Conservation (phyloP, 2,113 vertebrate species). For the Rana temporaria region DNA sequence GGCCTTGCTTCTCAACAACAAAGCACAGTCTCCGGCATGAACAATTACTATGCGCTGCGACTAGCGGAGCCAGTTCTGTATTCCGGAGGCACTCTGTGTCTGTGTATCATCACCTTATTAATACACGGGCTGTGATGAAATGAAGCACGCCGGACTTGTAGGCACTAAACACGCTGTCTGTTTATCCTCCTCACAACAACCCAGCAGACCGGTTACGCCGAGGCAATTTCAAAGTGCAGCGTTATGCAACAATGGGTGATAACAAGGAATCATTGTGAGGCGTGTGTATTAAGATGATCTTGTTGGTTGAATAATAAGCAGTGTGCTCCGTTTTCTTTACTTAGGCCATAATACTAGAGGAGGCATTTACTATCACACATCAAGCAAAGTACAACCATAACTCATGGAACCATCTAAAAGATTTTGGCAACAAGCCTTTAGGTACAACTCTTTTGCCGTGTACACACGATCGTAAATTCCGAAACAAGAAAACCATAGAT, state of each 20-base stretch:
- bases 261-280: neutral
- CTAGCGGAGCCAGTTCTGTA: neutral
- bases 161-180: neutral
- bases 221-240: neutral
- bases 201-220: neutral
- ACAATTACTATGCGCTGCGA: neutral
- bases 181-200: neutral
- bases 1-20: neutral
- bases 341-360: neutral
- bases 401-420: neutral
- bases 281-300: neutral
- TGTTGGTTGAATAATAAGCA: neutral
- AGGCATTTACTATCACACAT: neutral
- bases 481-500: too few species aligned
- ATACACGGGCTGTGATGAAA: neutral
- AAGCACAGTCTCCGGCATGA: neutral
- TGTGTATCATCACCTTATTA: constrained; percentile 13
- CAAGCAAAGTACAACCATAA: neutral
- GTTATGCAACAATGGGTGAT: neutral
- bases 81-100: neutral
- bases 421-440: neutral
- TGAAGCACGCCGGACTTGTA: neutral
- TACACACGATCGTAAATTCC: too few species aligned
- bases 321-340: neutral
- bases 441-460: too few species aligned